Conservation (phyloP, 2,888 invertebrate genomes). For the Graphium colonna region DNA sequence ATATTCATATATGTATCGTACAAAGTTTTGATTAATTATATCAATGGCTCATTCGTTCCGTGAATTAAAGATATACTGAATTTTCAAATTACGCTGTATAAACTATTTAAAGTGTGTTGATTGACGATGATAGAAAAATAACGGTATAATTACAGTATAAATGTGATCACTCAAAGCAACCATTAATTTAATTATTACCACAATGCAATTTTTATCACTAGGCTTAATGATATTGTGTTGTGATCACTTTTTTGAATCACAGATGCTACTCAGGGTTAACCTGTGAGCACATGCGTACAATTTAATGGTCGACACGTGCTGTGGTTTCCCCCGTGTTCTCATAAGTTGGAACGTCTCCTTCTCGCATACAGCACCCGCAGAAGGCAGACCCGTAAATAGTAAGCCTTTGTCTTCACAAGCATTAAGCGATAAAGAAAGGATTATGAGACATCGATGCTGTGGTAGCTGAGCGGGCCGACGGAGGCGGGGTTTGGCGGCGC, state of each 20-base stretch:
- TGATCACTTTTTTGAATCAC: slow-evolving; percentile 76
- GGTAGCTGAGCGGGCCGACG: slow-evolving; percentile 67
- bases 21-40: slow-evolving; percentile 16
- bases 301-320: slow-evolving; percentile 69
- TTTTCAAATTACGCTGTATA: too few relatives aligned
- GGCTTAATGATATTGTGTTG: slow-evolving; percentile 73
- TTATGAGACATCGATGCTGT: slow-evolving; percentile 72
- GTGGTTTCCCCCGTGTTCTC: slow-evolving; percentile 69
- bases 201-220: slow-evolving; percentile 70
- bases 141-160: slow-evolving; percentile 36
- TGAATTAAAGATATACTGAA: too few relatives aligned
- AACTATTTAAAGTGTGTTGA: too few relatives aligned
- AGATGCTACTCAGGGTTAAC: slow-evolving; percentile 70
- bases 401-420: slow-evolving; percentile 81
- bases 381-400: slow-evolving; percentile 83
- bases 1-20: slow-evolving; percentile 21
- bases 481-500: slow-evolving; percentile 74
- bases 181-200: slow-evolving; percentile 58
- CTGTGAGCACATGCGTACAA: slow-evolving; percentile 72
- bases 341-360: slow-evolving; percentile 85
- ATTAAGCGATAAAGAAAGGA: slow-evolving; percentile 72
- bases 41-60: too few relatives aligned
- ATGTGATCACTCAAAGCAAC: slow-evolving; percentile 63
- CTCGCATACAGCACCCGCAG: slow-evolving; percentile 91
- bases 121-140: slow-evolving; percentile 60